Percentiles rank a stretch among this genome's conserved stretches.
phyloP scores from a whole-genome alignment of 2,888 invertebrate genomes.

The Chaetogeoica ovagalla region DNA sequence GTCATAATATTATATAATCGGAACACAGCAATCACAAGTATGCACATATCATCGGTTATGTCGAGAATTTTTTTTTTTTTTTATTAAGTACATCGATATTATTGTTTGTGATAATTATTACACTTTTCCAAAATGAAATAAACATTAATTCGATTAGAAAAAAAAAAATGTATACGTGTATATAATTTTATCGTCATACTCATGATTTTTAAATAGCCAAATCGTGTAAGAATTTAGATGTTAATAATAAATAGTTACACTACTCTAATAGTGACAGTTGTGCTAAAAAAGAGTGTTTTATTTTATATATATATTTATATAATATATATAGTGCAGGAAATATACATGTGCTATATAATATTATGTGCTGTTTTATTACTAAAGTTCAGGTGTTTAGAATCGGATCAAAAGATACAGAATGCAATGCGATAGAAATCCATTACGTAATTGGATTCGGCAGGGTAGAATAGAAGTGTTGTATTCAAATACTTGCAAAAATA shows the following conservation, averaged over 20 bases:
- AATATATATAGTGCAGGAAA: conserved; percentile 27
- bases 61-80: background rate
- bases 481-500: conserved; percentile 16
- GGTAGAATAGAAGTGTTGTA: conserved; percentile 25
- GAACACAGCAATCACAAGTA: conserved; percentile 29
- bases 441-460: conserved; percentile 39
- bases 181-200: conserved; percentile 17
- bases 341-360: conserved; percentile 19
- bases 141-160: background rate
- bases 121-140: too few relatives aligned
- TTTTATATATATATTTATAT: conserved; percentile 1
- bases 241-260: background rate
- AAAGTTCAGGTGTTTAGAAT: conserved; percentile 24
- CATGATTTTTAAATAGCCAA: conserved; percentile 12
- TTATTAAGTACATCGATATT: too few relatives aligned
- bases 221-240: background rate
- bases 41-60: background rate
- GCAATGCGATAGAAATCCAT: conserved; percentile 38
- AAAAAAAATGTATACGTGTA: background rate
- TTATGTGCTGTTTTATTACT: conserved; percentile 27
- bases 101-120: too few relatives aligned
- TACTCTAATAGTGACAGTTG: conserved; percentile 30
- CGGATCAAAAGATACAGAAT: conserved; percentile 30
- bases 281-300: conserved; percentile 31
- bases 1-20: background rate